These are phyloP conservation scores for Nipponacmea schrenckii DNA, from an alignment of 2,888 invertebrate genomes.

Conservation along the genomic window DNA sequence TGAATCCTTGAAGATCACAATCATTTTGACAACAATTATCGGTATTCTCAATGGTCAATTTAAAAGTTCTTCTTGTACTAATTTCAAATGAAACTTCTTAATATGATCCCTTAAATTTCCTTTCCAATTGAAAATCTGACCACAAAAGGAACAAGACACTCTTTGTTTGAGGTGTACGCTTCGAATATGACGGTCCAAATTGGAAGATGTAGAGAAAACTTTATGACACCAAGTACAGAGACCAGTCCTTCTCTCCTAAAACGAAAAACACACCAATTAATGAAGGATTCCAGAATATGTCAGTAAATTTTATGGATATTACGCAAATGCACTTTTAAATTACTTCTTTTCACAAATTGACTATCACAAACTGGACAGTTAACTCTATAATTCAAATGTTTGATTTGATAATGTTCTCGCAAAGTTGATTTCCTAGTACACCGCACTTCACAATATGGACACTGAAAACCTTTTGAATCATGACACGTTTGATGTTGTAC, in stretches of 20 bases:
- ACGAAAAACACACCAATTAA: no score
- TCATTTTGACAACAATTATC: no score
- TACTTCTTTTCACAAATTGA: background rate
- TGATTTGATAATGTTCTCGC: background rate
- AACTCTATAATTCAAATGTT: background rate
- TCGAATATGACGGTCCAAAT: background rate
- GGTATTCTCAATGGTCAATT: background rate
- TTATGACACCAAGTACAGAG: background rate
- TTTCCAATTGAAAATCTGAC: constrained; percentile 2
- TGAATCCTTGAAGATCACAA: no score
- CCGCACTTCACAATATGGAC: background rate
- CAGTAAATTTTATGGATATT: background rate
- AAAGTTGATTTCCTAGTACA: constrained; percentile 1
- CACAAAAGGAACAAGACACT: background rate
- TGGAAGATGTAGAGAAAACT: constrained; percentile 1
- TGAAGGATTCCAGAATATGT: no score
- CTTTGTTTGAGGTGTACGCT: background rate
- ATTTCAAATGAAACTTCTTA: background rate
- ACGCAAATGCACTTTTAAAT: background rate
- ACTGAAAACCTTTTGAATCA: background rate
- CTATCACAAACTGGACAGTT: background rate
- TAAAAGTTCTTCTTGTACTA: background rate
- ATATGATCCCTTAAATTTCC: constrained; percentile 1
- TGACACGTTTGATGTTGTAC: background rate
- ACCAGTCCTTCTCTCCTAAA: no score